Evolutionary conservation across 2,797 vertebrate genomes (phyloP).

Genomic region (Rhinoraja longicauda): DNA sequence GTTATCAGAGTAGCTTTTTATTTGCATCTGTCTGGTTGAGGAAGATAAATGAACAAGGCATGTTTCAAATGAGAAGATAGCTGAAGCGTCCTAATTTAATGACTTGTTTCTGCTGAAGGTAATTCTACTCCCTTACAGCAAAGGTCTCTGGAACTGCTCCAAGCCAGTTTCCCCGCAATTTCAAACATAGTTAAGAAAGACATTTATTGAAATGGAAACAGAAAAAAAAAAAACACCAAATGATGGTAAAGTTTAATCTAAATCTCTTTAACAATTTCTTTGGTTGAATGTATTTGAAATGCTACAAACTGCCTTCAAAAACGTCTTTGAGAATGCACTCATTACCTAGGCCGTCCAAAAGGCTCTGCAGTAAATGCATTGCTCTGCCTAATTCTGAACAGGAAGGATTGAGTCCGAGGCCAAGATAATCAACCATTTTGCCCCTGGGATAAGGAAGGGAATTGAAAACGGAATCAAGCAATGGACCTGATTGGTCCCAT

Average conservation of each 20-base stretch:
- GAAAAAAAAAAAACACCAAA: not conserved
- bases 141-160: not conserved
- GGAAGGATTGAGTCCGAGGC: not conserved
- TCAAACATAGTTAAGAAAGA: not conserved
- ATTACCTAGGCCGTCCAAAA: not conserved
- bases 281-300: not conserved
- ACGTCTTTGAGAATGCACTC: not conserved
- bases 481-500: not conserved
- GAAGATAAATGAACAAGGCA: conserved; percentile 8
- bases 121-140: not conserved
- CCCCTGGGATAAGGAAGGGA: not conserved
- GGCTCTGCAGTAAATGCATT: not conserved
- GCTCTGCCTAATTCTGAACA: not conserved
- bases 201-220: not conserved
- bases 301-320: not conserved
- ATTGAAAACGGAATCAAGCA: not conserved
- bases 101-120: conserved; percentile 1
- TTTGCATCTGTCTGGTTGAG: not conserved
- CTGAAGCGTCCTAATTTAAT: conserved; percentile 24
- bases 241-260: not conserved
- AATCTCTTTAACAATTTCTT: not conserved
- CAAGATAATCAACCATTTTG: not conserved
- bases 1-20: not conserved
- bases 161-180: conserved; percentile 18
- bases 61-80: conserved; percentile 22